A percentile compares a stretch with the other conserved stretches of the same genome.
Evolutionary conservation across 2,797 vertebrate species (phyloP).

Genomic region (Danionella dracula): DNA sequence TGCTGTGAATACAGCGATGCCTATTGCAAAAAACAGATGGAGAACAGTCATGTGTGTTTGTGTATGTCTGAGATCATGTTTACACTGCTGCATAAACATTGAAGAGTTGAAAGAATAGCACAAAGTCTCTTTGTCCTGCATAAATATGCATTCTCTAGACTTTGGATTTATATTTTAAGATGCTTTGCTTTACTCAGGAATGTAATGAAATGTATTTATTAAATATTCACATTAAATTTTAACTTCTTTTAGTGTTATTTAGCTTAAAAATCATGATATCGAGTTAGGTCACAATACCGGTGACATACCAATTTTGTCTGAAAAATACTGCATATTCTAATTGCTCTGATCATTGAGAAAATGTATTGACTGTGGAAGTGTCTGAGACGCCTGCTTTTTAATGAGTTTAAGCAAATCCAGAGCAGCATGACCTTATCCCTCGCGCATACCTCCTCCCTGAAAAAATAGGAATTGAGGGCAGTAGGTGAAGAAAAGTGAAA

Average conservation of each 20-base stretch:
- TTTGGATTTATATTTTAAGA: too few relatives aligned
- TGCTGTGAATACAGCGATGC: conserved; percentile 60
- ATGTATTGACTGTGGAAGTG: conserved; percentile 55
- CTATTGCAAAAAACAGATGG: conserved; percentile 66
- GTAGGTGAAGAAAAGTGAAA: conserved; percentile 1
- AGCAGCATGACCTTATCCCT: not conserved
- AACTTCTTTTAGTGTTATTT: too few relatives aligned
- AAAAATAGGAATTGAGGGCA: conserved; percentile 11
- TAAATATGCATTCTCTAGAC: too few relatives aligned
- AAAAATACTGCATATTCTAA: conserved; percentile 14
- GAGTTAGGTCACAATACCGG: too few relatives aligned
- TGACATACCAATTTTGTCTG: too few relatives aligned
- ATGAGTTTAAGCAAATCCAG: conserved; percentile 36
- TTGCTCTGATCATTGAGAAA: conserved; percentile 65
- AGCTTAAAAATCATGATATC: too few relatives aligned
- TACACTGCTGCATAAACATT: not conserved
- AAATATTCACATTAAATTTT: too few relatives aligned
- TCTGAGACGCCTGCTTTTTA: conserved; percentile 36
- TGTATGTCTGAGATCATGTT: not conserved
- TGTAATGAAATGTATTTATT: too few relatives aligned
- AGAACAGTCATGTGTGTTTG: conserved; percentile 45
- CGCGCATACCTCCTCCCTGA: not conserved
- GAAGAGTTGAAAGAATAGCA: too few relatives aligned
- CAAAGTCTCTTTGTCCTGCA: too few relatives aligned
- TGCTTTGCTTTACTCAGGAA: too few relatives aligned